Evolutionary conservation across 2,797 vertebrate genomes (phyloP).

Genomic region (Tokudaia muenninki): DNA sequence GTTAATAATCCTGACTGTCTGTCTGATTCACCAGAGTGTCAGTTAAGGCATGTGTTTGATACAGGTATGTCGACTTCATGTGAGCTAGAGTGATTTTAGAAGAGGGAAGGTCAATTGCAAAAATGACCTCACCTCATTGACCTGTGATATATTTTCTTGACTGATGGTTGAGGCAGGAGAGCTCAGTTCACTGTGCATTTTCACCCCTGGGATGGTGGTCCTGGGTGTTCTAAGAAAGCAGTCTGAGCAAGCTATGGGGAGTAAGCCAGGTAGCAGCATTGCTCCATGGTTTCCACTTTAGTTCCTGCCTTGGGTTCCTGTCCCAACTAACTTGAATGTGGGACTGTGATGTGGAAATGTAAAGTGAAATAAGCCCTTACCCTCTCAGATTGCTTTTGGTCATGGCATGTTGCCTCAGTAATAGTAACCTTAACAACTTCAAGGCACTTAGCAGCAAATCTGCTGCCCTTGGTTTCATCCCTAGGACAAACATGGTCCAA

Average conservation of each 20-base stretch:
- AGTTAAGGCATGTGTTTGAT: background rate
- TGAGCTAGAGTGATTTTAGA: background rate
- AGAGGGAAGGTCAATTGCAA: background rate
- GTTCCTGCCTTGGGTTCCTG: background rate
- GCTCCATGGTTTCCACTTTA: background rate
- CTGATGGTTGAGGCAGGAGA: background rate
- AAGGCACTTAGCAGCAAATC: background rate
- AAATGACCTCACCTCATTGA: no score
- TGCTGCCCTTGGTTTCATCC: background rate
- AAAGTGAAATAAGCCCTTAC: background rate
- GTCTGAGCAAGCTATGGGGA: no score
- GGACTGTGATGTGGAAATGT: background rate
- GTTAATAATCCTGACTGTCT: background rate
- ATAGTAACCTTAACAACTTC: background rate
- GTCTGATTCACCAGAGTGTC: background rate
- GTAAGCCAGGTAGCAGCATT: no score
- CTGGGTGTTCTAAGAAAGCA: background rate
- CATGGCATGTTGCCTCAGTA: background rate
- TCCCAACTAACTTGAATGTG: background rate
- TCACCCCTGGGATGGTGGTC: no score
- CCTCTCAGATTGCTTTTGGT: background rate
- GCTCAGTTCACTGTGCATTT: background rate
- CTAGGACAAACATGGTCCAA: background rate
- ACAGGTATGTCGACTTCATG: background rate
- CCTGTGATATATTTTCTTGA: background rate